Evolutionary conservation across 1,140 invertebrate species (phyloP), one percentile per base, ranked within the genome.

Genomic region (Melanaphis sacchari): DNA sequence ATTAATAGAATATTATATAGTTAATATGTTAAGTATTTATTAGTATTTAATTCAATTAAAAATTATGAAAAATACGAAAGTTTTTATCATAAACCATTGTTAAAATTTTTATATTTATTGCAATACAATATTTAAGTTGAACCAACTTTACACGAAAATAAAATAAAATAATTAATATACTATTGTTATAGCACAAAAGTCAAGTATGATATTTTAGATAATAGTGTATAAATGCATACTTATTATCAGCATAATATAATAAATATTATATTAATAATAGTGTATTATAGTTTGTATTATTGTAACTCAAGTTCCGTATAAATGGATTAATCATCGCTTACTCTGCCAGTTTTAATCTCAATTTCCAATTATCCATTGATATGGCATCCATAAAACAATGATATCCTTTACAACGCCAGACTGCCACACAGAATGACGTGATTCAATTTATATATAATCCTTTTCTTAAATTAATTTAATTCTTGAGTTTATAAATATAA

Each of bases 311-410:
- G 22, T 52, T 8, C 36, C 11, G 11, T 40, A 40, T 40, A 89
- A 89, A 89, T 89, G 49, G 49, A 89, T 89, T 54, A 89, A 9
- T 31, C 46, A 0, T 22, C 8, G 21, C 38, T 36, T 46, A 3
- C n/a, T n/a, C 43, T 52, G 36, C 43, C 87, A 36, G 15, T 31
- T 1, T 18, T 87, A 87, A 87, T 87, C 85, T 49, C 8, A 26
- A 54, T 54, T 54, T 89, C 36, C 46, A 54, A 54, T 89, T 89
- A 22, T 89, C 87, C 41, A 38, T 36, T 89, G 22, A 54, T 89
- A 52, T 52, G n/a, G 43, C 4, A 38, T 21, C 2, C 18, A 21
- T 88, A 88, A 7, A 36, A 22, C 43, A 88, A 88, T 52, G 38
- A 43, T 49, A 54, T 49, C 49, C 87, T 54, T 40, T 36, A 18